Evolutionary conservation across 2,888 invertebrate species (phyloP), one percentile per base, ranked within the genome.

Genomic region (Globia sparganii): DNA sequence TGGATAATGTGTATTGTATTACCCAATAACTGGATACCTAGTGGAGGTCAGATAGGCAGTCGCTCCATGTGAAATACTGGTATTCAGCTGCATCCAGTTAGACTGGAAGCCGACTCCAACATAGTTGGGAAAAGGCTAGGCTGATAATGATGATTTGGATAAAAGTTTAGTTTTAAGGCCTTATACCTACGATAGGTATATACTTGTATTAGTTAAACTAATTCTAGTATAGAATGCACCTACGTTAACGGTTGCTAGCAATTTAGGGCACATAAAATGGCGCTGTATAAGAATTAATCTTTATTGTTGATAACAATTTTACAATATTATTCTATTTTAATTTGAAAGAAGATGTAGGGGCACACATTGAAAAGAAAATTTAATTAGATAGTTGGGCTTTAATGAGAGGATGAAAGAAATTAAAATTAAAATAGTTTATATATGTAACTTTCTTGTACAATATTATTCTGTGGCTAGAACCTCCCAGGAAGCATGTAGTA

Each of bases 211-310:
- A 67, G 64, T 64, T 28, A 4, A 25, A 59, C 34, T 40, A 69
- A 66, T 40, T 66, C 53, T 56, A 21, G 66, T 71, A 68, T 73
- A 72, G 69, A 61, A 46, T 62, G n/a, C 65, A 76, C 40, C 43
- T 62, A 40, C n/a, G 28, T 84, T 58, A 58, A 34, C 13, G 1
- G 46, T 67, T n/a, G 18, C 67, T 13, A 18, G 15, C 18, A 56
- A 34, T 72, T 77, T 62, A 34, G 34, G 70, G 69, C 34, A 34
- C 31, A 21, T 80, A 83, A 77, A 77, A 84, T 83, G 66, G 74
- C 76, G 86, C 86, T 74, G 6, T 34, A 9, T 5, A 18, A 49
- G 8, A 53, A 18, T 8, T 21, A 21, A 18, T 21, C 9, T 21
- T 40, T 56, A 31, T 49, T 49, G 6, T 21, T 43, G 2, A 31